Conservation (phyloP, 2,888 invertebrate species). For the Acleris holmiana region DNA sequence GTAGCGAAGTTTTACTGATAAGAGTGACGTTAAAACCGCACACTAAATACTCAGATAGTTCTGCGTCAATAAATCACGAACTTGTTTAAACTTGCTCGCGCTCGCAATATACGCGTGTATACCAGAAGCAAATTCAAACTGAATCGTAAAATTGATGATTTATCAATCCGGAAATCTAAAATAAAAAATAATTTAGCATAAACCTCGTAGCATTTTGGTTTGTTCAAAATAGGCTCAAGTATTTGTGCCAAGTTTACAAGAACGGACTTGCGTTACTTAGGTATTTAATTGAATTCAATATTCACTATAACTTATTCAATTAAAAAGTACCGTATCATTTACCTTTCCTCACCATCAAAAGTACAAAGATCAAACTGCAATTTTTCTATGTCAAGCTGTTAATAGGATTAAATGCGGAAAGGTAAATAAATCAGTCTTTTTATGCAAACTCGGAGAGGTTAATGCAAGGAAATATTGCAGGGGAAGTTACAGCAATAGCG, state of each 20-base stretch:
- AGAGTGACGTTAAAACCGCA: slow-evolving; percentile 62
- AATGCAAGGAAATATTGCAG: slow-evolving; percentile 47
- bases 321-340: neutral
- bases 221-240: neutral
- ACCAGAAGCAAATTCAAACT: slow-evolving; percentile 11
- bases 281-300: too few species aligned
- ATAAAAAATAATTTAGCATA: slow-evolving; percentile 4
- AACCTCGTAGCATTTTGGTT: neutral
- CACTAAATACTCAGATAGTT: slow-evolving; percentile 72
- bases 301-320: too few species aligned
- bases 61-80: slow-evolving; percentile 72
- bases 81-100: slow-evolving; percentile 57
- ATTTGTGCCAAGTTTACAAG: too few species aligned
- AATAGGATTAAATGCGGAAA: slow-evolving; percentile 37
- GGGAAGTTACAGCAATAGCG: slow-evolving; percentile 55
- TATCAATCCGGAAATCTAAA: slow-evolving; percentile 20
- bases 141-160: slow-evolving; percentile 25
- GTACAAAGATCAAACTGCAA: slow-evolving; percentile 34
- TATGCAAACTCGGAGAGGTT: slow-evolving; percentile 45
- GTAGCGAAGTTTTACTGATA: slow-evolving; percentile 61
- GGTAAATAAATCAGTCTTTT: slow-evolving; percentile 42
- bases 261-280: too few species aligned
- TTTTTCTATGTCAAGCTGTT: slow-evolving; percentile 34
- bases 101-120: slow-evolving; percentile 22
- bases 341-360: slow-evolving; percentile 6